Percentiles rank a stretch among this genome's conserved stretches.
Evolutionary conservation across 2,888 invertebrate species (phyloP).

Genomic region (Sminthurinus aureus): DNA sequence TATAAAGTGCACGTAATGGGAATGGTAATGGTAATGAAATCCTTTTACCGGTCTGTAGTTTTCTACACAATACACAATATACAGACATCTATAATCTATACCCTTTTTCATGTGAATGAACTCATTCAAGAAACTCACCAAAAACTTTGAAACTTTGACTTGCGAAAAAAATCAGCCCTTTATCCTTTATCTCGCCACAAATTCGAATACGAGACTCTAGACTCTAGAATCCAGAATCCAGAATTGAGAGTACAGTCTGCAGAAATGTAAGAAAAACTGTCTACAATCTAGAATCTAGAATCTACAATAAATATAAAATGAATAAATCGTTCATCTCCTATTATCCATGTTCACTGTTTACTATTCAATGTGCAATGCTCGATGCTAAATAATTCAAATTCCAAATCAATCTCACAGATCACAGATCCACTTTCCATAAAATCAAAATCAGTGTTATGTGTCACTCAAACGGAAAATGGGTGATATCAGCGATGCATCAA

Average conservation of each 20-base stretch:
- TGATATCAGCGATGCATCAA: no score
- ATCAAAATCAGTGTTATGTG: not conserved
- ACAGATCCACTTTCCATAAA: not conserved
- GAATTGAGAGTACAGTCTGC: not conserved
- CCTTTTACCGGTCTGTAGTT: not conserved
- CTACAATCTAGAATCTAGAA: not conserved
- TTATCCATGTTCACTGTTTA: no score
- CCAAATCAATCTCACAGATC: not conserved
- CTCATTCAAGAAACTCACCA: not conserved
- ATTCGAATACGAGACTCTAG: not conserved
- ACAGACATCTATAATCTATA: not conserved
- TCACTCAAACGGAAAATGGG: not conserved
- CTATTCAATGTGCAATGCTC: not conserved
- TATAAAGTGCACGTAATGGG: no score
- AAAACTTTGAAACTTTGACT: not conserved
- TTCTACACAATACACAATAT: not conserved
- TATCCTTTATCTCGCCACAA: not conserved
- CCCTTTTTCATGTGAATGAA: conserved; percentile 16
- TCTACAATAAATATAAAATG: not conserved
- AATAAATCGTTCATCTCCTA: not conserved
- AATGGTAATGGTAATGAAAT: no score
- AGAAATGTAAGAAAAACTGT: not conserved
- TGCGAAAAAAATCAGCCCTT: not conserved
- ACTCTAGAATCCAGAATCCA: not conserved
- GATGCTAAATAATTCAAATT: not conserved